Conservation (phyloP, 2,113 vertebrate species). For the Dipodomys spectabilis region DNA sequence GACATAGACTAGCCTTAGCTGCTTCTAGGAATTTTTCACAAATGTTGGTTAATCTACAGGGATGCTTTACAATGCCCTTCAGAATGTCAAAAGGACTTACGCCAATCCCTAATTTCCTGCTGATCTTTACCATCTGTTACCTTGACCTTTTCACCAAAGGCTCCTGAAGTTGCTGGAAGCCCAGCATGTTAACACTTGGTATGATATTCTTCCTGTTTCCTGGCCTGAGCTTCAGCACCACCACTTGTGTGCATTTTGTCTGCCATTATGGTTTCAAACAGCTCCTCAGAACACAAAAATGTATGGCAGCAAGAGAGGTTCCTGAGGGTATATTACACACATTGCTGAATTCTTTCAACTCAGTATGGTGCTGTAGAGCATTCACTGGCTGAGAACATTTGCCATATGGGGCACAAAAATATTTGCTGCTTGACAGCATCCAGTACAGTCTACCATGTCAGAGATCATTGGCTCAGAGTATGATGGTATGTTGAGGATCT, state of each 20-base stretch:
- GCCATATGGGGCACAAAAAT: slow-evolving; percentile 33
- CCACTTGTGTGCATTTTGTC: slow-evolving; percentile 10
- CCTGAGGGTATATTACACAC: neutral
- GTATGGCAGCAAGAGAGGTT: slow-evolving; percentile 47
- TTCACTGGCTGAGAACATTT: slow-evolving; percentile 45
- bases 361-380: neutral
- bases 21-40: slow-evolving; percentile 58
- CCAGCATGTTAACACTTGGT: slow-evolving; percentile 2
- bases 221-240: neutral
- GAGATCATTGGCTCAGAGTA: neutral
- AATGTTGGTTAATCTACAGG: slow-evolving; percentile 27
- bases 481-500: neutral
- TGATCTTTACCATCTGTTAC: slow-evolving; percentile 77
- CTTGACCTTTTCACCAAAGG: slow-evolving; percentile 78
- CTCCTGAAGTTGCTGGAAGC: slow-evolving; percentile 53
- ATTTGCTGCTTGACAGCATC: slow-evolving; percentile 29
- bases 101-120: slow-evolving; percentile 75
- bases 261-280: slow-evolving; percentile 51
- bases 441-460: neutral
- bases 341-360: slow-evolving; percentile 29
- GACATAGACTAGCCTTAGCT: neutral
- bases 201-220: slow-evolving; percentile 10
- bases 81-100: slow-evolving; percentile 74
- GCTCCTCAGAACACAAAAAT: slow-evolving; percentile 63
- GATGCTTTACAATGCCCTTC: slow-evolving; percentile 58